A percentile compares a stretch with the other conserved stretches of the same genome.
Conservation (phyloP, 2,113 vertebrate species). For the Chloroceryle aenea region DNA sequence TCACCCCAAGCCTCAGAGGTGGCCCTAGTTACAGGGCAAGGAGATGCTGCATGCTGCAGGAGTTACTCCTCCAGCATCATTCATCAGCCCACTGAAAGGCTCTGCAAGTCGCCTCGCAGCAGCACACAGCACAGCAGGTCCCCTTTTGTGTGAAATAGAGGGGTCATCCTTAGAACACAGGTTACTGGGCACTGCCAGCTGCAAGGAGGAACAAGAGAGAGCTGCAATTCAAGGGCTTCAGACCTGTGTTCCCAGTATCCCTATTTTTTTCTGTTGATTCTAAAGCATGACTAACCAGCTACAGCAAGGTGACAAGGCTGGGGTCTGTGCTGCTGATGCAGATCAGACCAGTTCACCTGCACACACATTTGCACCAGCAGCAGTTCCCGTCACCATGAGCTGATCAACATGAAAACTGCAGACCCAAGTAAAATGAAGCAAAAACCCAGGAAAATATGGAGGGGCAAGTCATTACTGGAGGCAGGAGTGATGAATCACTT, state of each 20-base stretch:
- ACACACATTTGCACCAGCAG: background rate
- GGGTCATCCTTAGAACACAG: background rate
- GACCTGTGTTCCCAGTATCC: background rate
- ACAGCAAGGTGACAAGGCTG: background rate
- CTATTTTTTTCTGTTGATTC: background rate
- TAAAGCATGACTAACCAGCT: background rate
- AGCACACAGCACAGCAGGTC: background rate
- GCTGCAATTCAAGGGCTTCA: background rate
- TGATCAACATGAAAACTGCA: background rate
- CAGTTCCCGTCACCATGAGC: background rate
- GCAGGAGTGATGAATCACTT: background rate
- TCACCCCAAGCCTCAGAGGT: background rate
- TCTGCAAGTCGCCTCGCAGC: background rate
- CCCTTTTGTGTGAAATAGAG: background rate
- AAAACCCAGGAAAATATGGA: background rate
- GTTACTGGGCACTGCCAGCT: background rate
- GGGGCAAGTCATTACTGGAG: background rate
- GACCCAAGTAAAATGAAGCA: background rate
- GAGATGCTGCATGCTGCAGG: rapidly evolving
- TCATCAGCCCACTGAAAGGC: background rate
- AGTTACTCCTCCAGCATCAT: background rate
- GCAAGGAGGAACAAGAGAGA: background rate
- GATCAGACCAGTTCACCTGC: background rate
- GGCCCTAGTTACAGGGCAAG: rapidly evolving
- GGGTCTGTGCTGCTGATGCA: background rate